Base-by-base conservation (phyloP, 2,888 invertebrate species). In the Ochropleura plecta region DNA sequence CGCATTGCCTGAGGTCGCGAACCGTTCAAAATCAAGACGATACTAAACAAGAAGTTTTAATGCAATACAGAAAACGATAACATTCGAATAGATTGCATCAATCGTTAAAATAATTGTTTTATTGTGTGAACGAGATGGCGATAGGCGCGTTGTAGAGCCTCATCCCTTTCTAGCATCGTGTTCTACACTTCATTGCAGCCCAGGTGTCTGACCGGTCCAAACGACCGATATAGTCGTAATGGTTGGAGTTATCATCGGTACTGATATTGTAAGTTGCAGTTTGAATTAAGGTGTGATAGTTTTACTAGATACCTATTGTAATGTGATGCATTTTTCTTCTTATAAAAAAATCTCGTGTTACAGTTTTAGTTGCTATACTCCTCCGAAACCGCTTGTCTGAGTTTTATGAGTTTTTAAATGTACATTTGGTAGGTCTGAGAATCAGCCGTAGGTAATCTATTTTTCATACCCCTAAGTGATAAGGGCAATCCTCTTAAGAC, bases 161-260 rank as follows among this genome's bases (percentile, higher is more conserved):
- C 16, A 46, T 80, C 71, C 53, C 78, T 30, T 63, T 77, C 67
- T 57, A 20, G 8, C 46, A 70, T 55, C 64, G 30, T 20, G 53
- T 76, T 49, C 78, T 53, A 60, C 79, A 64, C 57, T 65, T 53
- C 49, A 57, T 59, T 20, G 69, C 10, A 62, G 40, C 71, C n/a
- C 83, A 85, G 83, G 85, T 83, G 83, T 78, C 70, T 68, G 69
- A 57, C 1, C 5, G 59, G 66, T 72, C 63, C 60, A 55, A 72
- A 79, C 70, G 79, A 69, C 59, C 79, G 66, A 60, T 70, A 73
- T 14, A 40, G 59, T 53, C 57, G 70, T 79, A 70, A 72, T 73
- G 42, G 70, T 68, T 18, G 57, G 62, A 63, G 46, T 20, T 14
- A 40, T 57, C 49, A 63, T 73, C 55, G 49, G 44, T 49, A 0